Percentiles rank a stretch among this genome's conserved stretches.
Conservation (phyloP, 2,797 vertebrate genomes). For the Gila robusta region DNA sequence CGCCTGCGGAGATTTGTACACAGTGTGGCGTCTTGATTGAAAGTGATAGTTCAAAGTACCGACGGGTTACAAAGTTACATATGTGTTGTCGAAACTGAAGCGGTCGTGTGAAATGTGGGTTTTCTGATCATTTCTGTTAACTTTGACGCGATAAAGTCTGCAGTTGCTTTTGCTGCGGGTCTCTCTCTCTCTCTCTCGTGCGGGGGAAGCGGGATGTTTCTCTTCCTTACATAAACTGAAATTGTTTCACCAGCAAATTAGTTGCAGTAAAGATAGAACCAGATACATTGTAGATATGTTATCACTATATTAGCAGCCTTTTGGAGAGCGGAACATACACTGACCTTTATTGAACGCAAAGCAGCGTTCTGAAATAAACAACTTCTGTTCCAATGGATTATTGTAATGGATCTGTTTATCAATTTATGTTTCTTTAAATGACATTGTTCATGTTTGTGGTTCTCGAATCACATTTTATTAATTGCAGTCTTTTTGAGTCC, state of each 20-base stretch:
- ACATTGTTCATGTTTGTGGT: background rate
- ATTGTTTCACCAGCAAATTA: background rate
- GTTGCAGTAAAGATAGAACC: background rate
- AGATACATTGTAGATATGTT: no score
- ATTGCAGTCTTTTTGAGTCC: background rate
- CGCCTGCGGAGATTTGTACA: slow-evolving; percentile 9
- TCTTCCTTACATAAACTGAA: background rate
- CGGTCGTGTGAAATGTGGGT: background rate
- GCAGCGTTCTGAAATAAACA: background rate
- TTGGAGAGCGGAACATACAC: background rate
- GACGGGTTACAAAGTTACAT: slow-evolving; percentile 30
- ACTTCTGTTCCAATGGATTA: background rate
- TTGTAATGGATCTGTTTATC: background rate
- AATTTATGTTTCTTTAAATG: background rate
- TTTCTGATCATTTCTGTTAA: background rate
- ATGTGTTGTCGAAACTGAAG: background rate
- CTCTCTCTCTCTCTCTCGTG: background rate
- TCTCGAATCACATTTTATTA: background rate
- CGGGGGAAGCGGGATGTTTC: slow-evolving; percentile 15
- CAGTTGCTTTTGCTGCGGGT: slow-evolving; percentile 20
- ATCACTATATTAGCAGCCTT: background rate
- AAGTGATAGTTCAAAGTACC: slow-evolving; percentile 35
- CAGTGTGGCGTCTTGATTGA: slow-evolving; percentile 17
- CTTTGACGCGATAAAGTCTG: slow-evolving; percentile 36
- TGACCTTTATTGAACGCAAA: slow-evolving; percentile 2